Evolutionary conservation across 2,797 vertebrate genomes (phyloP).

Genomic region (Sarcophilus harrisii): DNA sequence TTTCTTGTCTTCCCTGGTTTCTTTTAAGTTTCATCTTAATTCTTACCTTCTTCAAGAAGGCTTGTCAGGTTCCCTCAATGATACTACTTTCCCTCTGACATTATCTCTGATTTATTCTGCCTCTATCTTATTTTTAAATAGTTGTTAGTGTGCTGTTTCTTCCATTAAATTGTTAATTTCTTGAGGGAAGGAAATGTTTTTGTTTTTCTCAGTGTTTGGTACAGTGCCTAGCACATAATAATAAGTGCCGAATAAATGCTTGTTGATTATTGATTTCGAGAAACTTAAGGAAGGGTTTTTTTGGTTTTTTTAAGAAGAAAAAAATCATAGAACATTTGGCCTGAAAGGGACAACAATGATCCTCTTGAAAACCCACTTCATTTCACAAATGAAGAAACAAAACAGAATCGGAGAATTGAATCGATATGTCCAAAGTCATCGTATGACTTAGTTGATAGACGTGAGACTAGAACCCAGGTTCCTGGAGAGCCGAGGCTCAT

Average conservation of each 20-base stretch:
- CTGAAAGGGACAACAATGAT: background rate
- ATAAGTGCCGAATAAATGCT: background rate
- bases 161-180: background rate
- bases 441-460: background rate
- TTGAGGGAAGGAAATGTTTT: background rate
- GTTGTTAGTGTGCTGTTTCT: background rate
- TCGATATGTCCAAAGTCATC: background rate
- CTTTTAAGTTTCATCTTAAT: background rate
- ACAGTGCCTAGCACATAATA: background rate
- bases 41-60: background rate
- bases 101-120: background rate
- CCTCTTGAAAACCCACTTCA: background rate
- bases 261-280: background rate
- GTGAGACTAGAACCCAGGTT: background rate
- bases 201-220: background rate
- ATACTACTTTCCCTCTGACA: background rate
- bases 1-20: background rate
- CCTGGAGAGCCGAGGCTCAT: background rate
- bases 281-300: background rate
- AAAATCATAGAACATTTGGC: background rate
- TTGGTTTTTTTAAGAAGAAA: background rate
- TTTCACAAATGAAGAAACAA: background rate
- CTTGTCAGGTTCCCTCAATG: background rate
- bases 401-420: background rate
- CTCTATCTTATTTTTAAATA: background rate